Percentiles rank a stretch among this genome's conserved stretches.
phyloP scores from a whole-genome alignment of 2,113 vertebrate genomes.

The Taxidea taxus region DNA sequence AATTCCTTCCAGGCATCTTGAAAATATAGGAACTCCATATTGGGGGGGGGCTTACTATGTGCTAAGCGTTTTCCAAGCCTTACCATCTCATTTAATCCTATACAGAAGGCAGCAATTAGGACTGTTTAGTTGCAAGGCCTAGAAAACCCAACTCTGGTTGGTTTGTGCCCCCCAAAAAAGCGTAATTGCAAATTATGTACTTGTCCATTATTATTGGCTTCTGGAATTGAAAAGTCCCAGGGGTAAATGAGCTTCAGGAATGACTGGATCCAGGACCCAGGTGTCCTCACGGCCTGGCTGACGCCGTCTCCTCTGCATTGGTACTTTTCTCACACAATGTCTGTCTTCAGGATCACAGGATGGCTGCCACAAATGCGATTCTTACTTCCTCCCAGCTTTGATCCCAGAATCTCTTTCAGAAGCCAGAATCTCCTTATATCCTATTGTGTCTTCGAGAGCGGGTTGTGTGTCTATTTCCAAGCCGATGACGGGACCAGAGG shows the following conservation, averaged over 20 bases:
- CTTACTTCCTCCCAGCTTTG: background rate
- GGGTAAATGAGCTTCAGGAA: background rate
- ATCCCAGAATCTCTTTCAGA: background rate
- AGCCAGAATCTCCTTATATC: background rate
- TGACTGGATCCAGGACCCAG: background rate
- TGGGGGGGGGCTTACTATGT: too few relatives aligned
- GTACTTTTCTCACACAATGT: background rate
- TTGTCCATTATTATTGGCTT: background rate
- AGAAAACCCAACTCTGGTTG: background rate
- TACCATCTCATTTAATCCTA: background rate
- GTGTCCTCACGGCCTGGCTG: too few relatives aligned
- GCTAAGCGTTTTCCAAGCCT: background rate
- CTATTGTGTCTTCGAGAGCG: background rate
- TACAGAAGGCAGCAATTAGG: background rate
- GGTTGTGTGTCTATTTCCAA: background rate
- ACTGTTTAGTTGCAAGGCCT: background rate
- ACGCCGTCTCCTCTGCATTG: background rate
- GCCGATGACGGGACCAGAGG: background rate
- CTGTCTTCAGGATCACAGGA: background rate
- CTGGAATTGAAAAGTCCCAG: background rate
- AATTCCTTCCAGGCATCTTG: background rate
- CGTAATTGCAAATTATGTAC: fast-evolving
- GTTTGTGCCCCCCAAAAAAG: background rate
- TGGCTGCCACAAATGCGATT: background rate
- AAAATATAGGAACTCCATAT: background rate